phyloP scores from a whole-genome alignment of 2,888 invertebrate species.

The Oxytorus armatus region DNA sequence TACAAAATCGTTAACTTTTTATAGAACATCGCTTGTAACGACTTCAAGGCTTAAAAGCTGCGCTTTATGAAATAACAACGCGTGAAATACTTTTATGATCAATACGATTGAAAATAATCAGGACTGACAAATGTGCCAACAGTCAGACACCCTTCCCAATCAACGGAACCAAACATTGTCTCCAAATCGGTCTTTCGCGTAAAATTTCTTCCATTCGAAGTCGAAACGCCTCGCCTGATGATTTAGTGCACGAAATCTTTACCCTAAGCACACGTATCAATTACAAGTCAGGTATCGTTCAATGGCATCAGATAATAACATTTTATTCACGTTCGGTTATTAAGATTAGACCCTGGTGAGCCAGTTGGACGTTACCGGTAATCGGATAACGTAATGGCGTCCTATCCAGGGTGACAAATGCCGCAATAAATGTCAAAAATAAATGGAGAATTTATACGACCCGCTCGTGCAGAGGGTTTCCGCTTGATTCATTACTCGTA shows the following conservation, averaged over 20 bases:
- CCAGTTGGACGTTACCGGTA: neutral
- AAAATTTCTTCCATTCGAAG: neutral
- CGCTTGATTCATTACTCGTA: neutral
- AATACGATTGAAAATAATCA: neutral
- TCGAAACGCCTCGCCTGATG: neutral
- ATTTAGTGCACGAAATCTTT: neutral
- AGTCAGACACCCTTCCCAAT: no score
- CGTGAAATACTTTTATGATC: neutral
- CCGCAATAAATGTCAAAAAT: neutral
- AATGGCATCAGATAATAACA: neutral
- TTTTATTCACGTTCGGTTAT: neutral
- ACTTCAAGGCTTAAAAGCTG: no score
- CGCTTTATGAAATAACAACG: no score
- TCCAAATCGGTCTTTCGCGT: neutral
- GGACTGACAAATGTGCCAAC: neutral
- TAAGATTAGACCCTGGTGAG: neutral
- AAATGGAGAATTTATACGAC: neutral
- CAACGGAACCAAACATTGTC: no score
- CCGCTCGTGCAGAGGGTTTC: neutral
- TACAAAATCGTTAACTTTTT: no score
- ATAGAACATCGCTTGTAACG: no score
- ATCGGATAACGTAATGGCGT: slow-evolving; percentile 10
- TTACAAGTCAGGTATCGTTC: neutral
- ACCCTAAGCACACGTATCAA: neutral
- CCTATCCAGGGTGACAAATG: neutral